Evolutionary conservation across 2,797 vertebrate species (phyloP).

Genomic region (Myoxocephalus aenaeus): DNA sequence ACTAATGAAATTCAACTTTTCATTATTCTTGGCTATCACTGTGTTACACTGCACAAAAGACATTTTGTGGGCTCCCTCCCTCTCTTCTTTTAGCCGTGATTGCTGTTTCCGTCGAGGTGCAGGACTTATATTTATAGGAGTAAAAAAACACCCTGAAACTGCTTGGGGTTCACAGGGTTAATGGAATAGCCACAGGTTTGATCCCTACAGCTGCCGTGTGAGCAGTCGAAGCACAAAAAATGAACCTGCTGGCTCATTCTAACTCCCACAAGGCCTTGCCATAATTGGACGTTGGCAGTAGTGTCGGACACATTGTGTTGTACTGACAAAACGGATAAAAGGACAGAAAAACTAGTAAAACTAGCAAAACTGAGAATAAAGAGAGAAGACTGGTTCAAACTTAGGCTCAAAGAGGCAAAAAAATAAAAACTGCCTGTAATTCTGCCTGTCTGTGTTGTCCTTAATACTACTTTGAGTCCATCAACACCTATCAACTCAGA

Average conservation of each 20-base stretch:
- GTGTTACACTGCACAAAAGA: background rate
- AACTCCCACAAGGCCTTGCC: background rate
- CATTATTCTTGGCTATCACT: background rate
- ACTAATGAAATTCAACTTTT: background rate
- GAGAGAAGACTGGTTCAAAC: conserved; percentile 3
- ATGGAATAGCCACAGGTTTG: conserved; percentile 2
- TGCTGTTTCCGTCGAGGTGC: background rate
- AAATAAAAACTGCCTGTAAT: background rate
- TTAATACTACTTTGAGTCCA: background rate
- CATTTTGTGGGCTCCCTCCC: background rate
- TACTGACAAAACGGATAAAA: background rate
- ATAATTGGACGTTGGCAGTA: background rate
- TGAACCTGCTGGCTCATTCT: background rate
- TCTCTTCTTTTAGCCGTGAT: background rate
- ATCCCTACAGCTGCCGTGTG: conserved; percentile 1
- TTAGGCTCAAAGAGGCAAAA: background rate
- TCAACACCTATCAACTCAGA: conserved; percentile 1
- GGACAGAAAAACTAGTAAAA: background rate
- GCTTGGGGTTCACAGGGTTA: background rate
- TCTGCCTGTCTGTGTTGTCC: background rate
- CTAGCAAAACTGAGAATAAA: background rate
- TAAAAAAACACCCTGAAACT: background rate
- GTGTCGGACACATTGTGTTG: background rate
- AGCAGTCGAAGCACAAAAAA: background rate
- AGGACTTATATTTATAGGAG: background rate